Evolutionary conservation across 2,888 invertebrate genomes (phyloP).

Genomic region (Eupithecia inturbata): DNA sequence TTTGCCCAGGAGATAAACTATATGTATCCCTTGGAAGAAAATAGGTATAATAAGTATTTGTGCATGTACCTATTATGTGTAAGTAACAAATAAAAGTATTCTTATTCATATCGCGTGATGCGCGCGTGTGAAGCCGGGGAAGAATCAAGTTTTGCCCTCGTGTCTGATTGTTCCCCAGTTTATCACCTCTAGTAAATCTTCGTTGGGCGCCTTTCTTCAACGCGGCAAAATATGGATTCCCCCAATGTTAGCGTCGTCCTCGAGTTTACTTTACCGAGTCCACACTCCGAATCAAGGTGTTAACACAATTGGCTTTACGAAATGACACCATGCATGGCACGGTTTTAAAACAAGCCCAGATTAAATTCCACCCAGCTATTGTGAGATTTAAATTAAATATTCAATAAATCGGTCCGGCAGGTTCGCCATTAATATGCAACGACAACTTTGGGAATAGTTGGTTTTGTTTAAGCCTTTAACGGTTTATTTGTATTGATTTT

Average conservation of each 20-base stretch:
- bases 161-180: too few species aligned
- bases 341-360: slow-evolving; percentile 42
- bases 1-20: background rate
- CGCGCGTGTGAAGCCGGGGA: too few species aligned
- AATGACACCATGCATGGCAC: slow-evolving; percentile 28
- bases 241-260: background rate
- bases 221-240: background rate
- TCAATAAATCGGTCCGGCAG: slow-evolving; percentile 47
- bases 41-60: too few species aligned
- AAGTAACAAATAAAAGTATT: too few species aligned
- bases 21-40: background rate
- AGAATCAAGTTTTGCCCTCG: too few species aligned
- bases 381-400: slow-evolving; percentile 57
- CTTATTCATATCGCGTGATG: too few species aligned
- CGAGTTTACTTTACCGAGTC: background rate
- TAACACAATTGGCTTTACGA: background rate
- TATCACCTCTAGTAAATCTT: too few species aligned
- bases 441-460: slow-evolving; percentile 30
- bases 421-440: slow-evolving; percentile 36
- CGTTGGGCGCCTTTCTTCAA: too few species aligned
- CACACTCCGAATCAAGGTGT: background rate
- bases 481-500: background rate
- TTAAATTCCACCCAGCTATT: slow-evolving; percentile 65
- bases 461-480: background rate
- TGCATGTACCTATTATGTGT: too few species aligned